A percentile compares a stretch with the other conserved stretches of the same genome.
Conservation (phyloP, 92 coral and sea anemone genomes). For the Epizoanthus rinbou region DNA sequence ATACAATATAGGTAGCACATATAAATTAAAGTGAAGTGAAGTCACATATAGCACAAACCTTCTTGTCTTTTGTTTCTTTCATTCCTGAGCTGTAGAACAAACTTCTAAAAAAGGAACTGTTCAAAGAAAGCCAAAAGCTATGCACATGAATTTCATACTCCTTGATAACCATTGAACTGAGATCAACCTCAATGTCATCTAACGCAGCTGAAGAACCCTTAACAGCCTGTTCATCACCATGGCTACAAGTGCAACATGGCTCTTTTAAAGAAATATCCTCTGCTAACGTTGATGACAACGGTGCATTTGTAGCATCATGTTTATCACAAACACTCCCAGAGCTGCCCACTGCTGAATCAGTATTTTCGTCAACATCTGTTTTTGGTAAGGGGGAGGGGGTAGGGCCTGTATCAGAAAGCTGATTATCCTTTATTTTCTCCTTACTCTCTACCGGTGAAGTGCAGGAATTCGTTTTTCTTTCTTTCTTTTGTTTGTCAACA, state of each 20-base stretch:
- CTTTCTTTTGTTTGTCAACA: neutral
- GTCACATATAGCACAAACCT: constrained; percentile 49
- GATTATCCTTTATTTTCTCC: constrained; percentile 13
- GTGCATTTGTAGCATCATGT: neutral
- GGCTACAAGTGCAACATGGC: neutral
- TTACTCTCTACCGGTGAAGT: neutral
- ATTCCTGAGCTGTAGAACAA: constrained; percentile 87
- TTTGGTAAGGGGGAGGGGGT: constrained; percentile 23
- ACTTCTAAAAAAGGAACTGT: constrained; percentile 84
- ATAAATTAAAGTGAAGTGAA: too few relatives aligned
- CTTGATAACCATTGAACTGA: constrained; percentile 57
- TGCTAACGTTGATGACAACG: neutral
- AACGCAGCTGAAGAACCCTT: neutral
- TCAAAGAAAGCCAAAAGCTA: constrained; percentile 87
- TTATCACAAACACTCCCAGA: constrained; percentile 1
- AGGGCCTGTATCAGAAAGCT: neutral
- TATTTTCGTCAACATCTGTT: constrained; percentile 38
- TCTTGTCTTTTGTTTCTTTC: constrained; percentile 81
- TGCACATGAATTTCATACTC: constrained; percentile 80
- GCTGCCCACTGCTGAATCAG: constrained; percentile 5
- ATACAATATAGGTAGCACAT: too few relatives aligned
- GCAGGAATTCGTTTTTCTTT: neutral
- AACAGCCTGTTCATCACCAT: neutral
- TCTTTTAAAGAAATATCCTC: neutral
- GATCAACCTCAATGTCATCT: neutral